Evolutionary conservation across 2,797 vertebrate species (phyloP).

Genomic region (Enteromius paludinosus): DNA sequence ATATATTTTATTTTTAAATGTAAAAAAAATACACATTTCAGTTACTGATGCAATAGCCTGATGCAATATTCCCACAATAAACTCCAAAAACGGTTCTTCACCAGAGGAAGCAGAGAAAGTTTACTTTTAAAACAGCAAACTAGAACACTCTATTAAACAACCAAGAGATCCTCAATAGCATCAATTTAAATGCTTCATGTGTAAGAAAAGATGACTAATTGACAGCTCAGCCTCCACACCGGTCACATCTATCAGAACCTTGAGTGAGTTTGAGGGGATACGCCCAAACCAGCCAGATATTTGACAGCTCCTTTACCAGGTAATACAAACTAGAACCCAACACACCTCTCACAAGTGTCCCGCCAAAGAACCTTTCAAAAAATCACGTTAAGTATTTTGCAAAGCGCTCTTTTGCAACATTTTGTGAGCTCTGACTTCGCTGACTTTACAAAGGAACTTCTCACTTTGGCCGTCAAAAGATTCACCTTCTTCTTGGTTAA

Average conservation of each 20-base stretch:
- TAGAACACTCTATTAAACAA: not conserved
- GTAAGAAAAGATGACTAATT: not conserved
- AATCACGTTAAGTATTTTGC: not conserved
- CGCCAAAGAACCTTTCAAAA: not conserved
- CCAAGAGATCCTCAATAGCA: not conserved
- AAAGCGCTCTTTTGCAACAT: not conserved
- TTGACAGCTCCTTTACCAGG: not conserved
- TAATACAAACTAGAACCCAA: conserved; percentile 1
- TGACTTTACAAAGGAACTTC: conserved; percentile 1
- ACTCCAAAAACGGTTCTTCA: not conserved
- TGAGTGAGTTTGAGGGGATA: conserved; percentile 3
- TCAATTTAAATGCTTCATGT: not conserved
- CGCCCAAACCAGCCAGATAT: conserved; percentile 33
- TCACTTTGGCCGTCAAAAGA: not conserved
- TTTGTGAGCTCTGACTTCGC: not conserved
- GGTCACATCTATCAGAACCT: conserved; percentile 4
- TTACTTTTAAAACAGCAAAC: not conserved
- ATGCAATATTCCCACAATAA: not conserved
- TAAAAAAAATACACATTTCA: not conserved
- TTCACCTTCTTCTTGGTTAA: not conserved
- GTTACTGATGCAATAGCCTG: not conserved
- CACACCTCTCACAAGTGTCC: not conserved
- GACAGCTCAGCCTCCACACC: conserved; percentile 8
- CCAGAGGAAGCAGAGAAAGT: not conserved
- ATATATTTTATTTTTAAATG: not conserved